Base-by-base conservation (phyloP, 2,888 invertebrate genomes). In the Epirrita christyi region DNA sequence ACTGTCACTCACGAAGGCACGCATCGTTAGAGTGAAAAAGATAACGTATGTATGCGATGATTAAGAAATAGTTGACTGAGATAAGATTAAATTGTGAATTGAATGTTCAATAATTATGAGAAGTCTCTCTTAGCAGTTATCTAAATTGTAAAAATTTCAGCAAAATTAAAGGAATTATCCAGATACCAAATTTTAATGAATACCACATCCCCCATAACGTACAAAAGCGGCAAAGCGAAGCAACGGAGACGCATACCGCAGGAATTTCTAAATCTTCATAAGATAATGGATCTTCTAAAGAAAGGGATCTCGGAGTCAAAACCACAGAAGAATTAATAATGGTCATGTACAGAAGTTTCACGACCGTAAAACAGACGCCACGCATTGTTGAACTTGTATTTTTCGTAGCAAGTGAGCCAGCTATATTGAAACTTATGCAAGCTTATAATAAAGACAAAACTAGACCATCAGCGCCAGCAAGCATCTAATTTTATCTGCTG, bases 191-290 rank as follows among this genome's bases (percentile, higher is more conserved):
- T 21, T 2, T 3, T 21, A 21, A 3, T n/a, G n/a, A 21, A 3
- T 21, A 21, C 21, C 21, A 21, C 4, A 21, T 21, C 21, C 36
- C 28, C 6, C 21, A 15, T 38, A 40, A 34, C 21, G 34, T 34
- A 38, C 29, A 48, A 44, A 53, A 41, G 36, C 27, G 47, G 45
- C 46, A 40, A 54, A 47, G 49, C 53, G 50, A 55, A 47, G 52
- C 59, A 51, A 47, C 54, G 53, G 68, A 75, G 76, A 78, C 78
- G 81, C 81, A 81, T 81, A 83, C 88, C 90, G 75, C 90, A 88
- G 80, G 88, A 90, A 92, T 89, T 87, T 85, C 86, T 87, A 90
- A 90, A 90, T 89, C 89, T 89, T 90, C 88, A 88, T 90, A 89
- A 92, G 91, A 91, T 92, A 92, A 92, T 91, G 89, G 90, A 88